phyloP scores from a whole-genome alignment of 2,888 invertebrate species.

The Ischnura elegans region DNA sequence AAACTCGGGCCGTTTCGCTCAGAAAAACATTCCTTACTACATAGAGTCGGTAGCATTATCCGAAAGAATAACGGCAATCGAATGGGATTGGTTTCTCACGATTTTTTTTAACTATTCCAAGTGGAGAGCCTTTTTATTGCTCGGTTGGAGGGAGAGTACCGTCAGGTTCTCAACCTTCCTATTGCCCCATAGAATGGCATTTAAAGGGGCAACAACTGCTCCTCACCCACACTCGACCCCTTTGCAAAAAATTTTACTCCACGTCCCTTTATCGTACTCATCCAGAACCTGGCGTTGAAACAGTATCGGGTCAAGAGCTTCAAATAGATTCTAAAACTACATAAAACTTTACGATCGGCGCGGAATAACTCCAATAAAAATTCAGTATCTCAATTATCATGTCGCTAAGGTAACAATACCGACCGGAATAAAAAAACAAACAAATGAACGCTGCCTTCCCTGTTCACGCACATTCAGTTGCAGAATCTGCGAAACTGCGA shows the following conservation, averaged over 20 bases:
- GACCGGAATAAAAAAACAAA: background rate
- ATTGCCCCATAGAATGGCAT: background rate
- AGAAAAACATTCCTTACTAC: background rate
- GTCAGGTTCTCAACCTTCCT: background rate
- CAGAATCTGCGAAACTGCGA: background rate
- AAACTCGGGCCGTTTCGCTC: background rate
- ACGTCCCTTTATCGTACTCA: background rate
- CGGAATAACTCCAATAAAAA: constrained; percentile 31
- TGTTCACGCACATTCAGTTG: background rate
- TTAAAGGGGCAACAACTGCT: background rate
- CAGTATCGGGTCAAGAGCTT: background rate
- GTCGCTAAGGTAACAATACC: background rate
- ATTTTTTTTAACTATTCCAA: background rate
- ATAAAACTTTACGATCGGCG: constrained; percentile 21
- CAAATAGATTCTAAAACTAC: background rate
- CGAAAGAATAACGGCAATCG: background rate
- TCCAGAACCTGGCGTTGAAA: background rate
- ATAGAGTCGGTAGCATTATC: background rate
- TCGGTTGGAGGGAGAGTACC: background rate
- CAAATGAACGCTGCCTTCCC: background rate
- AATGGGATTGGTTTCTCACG: background rate
- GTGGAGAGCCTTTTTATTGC: background rate
- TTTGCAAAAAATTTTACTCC: background rate
- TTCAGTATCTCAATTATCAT: constrained; percentile 9
- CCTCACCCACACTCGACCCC: background rate